Evolutionary conservation across 2,888 invertebrate species (phyloP).

Genomic region (Colostygia pectinataria): DNA sequence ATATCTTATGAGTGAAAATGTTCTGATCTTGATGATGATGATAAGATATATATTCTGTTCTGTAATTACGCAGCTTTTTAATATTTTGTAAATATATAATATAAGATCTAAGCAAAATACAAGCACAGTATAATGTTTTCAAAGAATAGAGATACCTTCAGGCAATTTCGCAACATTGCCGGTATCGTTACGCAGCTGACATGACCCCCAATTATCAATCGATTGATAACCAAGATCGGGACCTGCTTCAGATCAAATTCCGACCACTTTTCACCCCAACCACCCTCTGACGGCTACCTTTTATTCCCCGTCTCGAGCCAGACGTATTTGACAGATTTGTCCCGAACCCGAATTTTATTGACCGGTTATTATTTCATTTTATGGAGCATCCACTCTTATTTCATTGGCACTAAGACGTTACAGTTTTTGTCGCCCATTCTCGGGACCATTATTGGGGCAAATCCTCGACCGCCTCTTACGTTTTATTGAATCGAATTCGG

Average conservation of each 20-base stretch:
- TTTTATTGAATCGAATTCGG: constrained; percentile 69
- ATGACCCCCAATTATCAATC: constrained; percentile 73
- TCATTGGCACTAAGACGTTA: constrained; percentile 73
- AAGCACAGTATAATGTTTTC: too few species aligned
- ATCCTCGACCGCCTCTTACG: constrained; percentile 64
- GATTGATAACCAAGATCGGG: constrained; percentile 68
- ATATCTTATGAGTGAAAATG: too few species aligned
- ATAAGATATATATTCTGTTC: too few species aligned
- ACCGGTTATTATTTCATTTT: constrained; percentile 82
- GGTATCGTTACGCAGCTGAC: constrained; percentile 63
- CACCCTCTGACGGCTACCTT: constrained; percentile 54
- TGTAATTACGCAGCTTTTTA: too few species aligned
- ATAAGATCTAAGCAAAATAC: too few species aligned
- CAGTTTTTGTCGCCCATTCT: constrained; percentile 65
- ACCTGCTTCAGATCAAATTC: constrained; percentile 73
- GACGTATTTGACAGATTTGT: constrained; percentile 76
- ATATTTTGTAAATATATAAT: too few species aligned
- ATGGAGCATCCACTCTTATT: constrained; percentile 78
- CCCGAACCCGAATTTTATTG: constrained; percentile 74
- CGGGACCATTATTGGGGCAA: constrained; percentile 64
- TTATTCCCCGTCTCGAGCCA: constrained; percentile 47
- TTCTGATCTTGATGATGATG: too few species aligned
- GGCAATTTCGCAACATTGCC: constrained; percentile 39
- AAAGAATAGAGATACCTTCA: constrained; percentile 13
- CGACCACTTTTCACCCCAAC: constrained; percentile 66